phyloP scores from a whole-genome alignment of 1,140 invertebrate species.

The Macrobrachium nipponense region DNA sequence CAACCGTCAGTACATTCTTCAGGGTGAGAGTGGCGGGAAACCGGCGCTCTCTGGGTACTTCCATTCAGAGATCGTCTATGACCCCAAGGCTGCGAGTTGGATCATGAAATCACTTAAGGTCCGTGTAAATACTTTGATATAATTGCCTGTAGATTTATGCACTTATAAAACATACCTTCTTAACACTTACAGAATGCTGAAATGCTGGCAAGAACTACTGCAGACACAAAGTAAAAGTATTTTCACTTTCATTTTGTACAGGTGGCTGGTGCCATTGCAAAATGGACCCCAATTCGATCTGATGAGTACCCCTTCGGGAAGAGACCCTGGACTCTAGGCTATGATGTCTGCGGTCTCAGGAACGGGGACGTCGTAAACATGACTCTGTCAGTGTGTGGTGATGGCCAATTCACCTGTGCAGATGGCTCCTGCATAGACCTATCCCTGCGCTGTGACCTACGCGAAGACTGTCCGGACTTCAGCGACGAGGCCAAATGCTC shows the following conservation, averaged over 20 bases:
- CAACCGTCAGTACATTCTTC: background rate
- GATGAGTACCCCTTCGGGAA: constrained; percentile 37
- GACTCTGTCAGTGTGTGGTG: constrained; percentile 73
- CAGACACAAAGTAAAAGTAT: background rate
- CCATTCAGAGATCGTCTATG: background rate
- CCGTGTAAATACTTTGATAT: background rate
- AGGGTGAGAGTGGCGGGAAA: background rate
- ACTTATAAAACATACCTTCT: background rate
- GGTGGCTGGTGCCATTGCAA: constrained; percentile 5
- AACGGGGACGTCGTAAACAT: constrained; percentile 39
- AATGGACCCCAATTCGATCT: constrained; percentile 3
- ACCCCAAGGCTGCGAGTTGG: background rate
- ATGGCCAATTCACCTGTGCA: constrained; percentile 87
- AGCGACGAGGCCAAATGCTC: constrained; percentile 90
- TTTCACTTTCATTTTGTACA: constrained; percentile 1
- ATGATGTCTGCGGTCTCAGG: constrained; percentile 24
- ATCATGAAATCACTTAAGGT: background rate
- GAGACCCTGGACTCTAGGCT: constrained; percentile 10
- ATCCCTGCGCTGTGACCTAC: constrained; percentile 83
- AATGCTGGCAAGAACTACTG: background rate
- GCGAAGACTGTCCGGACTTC: constrained; percentile 83
- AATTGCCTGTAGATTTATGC: background rate
- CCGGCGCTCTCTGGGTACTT: background rate
- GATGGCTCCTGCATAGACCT: constrained; percentile 92
- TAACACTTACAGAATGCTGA: background rate